These are phyloP conservation scores for Enteromius viviparus DNA, from an alignment of 2,797 vertebrate species.

Conservation along the genomic window DNA sequence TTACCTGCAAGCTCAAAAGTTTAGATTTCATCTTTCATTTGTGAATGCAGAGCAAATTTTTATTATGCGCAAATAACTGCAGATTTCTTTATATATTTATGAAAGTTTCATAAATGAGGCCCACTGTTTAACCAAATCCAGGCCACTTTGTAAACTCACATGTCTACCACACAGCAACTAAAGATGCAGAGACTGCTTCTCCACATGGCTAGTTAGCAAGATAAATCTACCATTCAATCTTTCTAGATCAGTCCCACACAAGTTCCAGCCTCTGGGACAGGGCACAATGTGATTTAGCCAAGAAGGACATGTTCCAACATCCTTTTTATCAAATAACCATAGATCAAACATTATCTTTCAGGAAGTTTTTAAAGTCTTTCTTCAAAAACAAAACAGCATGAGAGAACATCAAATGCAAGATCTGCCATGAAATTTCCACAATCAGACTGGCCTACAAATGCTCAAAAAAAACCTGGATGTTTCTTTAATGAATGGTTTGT, in stretches of 20 bases:
- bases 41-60: background rate
- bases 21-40: background rate
- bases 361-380: background rate
- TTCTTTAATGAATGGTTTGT: conserved; percentile 8
- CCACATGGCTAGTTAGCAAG: background rate
- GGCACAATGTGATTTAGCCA: background rate
- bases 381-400: background rate
- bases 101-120: background rate
- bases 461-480: background rate
- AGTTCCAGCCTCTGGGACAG: background rate
- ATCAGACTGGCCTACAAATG: background rate
- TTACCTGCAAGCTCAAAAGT: background rate
- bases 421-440: background rate
- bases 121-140: background rate
- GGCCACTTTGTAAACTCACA: background rate
- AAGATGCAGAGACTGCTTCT: background rate
- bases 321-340: background rate
- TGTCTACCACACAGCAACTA: background rate
- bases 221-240: background rate
- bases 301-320: background rate
- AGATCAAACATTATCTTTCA: conserved; percentile 3
- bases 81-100: background rate
- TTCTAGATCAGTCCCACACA: background rate
- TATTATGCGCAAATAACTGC: background rate
- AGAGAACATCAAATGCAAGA: background rate